Base-by-base conservation (phyloP, 2,113 vertebrate species). In the Falcunculus frontatus region DNA sequence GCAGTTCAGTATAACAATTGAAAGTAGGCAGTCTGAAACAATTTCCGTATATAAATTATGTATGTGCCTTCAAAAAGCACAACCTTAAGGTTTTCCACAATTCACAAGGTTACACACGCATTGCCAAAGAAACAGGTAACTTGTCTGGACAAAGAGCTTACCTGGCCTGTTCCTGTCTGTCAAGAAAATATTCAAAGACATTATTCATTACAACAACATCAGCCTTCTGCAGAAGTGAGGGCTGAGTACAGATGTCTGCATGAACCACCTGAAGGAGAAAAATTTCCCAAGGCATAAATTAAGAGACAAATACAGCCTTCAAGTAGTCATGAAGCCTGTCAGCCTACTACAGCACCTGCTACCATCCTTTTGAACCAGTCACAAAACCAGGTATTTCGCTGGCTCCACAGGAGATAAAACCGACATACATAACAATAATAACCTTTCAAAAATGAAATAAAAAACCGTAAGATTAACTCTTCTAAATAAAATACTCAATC, bases 141-240 rank as follows among this genome's bases (percentile, higher is more conserved):
- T 94, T 96, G 76, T 74, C 85, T 89, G 79, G 95, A 97, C 83
- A 96, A 92, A 89, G 72, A 95, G 86, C 95, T 85, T 98, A 99
- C 99, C 98, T 99, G 95, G 98, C 91, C 97, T 99, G 99, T 90
- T 99, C 97, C 75, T 76, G 92, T 85, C 98, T 98, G 94, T 99
- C 98, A 98, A 99, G 97, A 96, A 99, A 99, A 96, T 98, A 99
- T 98, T 99, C 98, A 47, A 99, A 99, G 81, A 99, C 99, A 86
- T 99, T 99, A 98, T 99, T 99, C 99, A 99, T 98, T 94, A 99
- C 96, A 94, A 99, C 93, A 93, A 99, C 98, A 90, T 99, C 99
- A 62, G 99, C 97, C 67, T 97, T 97, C 86, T 98, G 98, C 92
- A 99, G 98, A 91, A 99, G 98, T 50, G 90, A 87, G 35, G 97